Evolutionary conservation across 2,113 vertebrate genomes (phyloP), one percentile per base, ranked within the genome.

Genomic region (Catagonus wagneri): DNA sequence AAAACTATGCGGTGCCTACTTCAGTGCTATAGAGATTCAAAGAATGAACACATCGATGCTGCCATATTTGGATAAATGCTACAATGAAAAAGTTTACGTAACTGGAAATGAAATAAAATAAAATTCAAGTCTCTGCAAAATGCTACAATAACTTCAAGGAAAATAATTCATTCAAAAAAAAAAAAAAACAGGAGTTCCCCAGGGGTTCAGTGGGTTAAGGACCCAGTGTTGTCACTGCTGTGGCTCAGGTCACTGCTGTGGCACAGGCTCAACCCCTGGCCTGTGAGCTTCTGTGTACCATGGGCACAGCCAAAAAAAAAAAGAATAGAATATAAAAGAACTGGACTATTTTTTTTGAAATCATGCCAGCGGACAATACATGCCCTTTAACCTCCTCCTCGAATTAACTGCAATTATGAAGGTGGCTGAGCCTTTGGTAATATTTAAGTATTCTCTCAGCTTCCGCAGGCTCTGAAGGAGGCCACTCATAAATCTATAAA

Each of bases 71-170:
- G 20, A 14, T 69, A 23, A 50, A 80, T 20, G 22, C 6, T 34
- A 56, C 44, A 87, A 6, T 58, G 86, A 56, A 76, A 16, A 58
- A 8, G 61, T 93, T 89, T 85, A 6, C 1, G 25, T 58, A 85
- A 29, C 22, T n/a, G 75, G 9, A 81, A 69, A 76, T 63, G 80
- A 83, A 75, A 94, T 50, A 95, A 80, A 75, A 71, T 79, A 39
- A 79, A 81, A 58, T 27, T 29, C 0, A n/a, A 34, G 14, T 80
- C 25, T 63, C 72, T 76, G 15, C 27, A 71, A 83, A 93, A 88
- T 56, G 1, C 17, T 44, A 69, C 34, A 54, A 2, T 74, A 74
- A 23, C 56, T 79, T 85, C 36, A 72, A 89, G 50, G 50, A 39
- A 90, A 95, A 69, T 19, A 56, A 80, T 22, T 75, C 25, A 16